Evolutionary conservation across 2,888 invertebrate genomes (phyloP), one percentile per base, ranked within the genome.

Genomic region (Ophraella communa): DNA sequence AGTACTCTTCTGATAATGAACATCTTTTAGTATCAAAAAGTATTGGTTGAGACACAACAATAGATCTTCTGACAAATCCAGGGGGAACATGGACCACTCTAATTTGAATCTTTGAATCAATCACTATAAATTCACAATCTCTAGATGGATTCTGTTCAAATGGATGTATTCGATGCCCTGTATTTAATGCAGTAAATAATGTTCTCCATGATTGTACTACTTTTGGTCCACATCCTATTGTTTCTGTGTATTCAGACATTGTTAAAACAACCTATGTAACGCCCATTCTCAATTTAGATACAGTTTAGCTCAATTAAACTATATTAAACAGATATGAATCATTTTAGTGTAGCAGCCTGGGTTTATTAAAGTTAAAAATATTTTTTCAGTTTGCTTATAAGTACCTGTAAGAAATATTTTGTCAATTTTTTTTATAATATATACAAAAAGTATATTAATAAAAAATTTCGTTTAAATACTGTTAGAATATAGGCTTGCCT

Each of bases 1-100:
- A 84, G 68, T 84, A 84, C 66, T 84, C 84, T 68, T 83, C 84
- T 20, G 81, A 76, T 42, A 81, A 70, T 3, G 80, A 79, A 66
- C 76, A 79, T 44, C 80, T 74, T 69, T 78, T 80, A 54, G 71
- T 70, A 64, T 71, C 70, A 56, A 66, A 68, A 59, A 70, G 68
- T 61, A 71, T 64, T 21, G 72, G 69, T 59, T 63, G 66, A 62
- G 62, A 64, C 52, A 66, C 62, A 54, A 72, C 39, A 52, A 61
- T 65, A 53, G 72, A 73, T 58, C 68, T 71, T 42, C 71, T 68
- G n/a, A 62, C 53, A 52, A 67, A 75, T 24, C 73, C 78, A 45
- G 80, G 80, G 63, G 71, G 73, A 14, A 81, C 66, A 67, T 81
- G 82, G 30, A 82, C 74, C 8, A 81, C 77, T 64, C 81, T 71